Conservation (phyloP, 1,140 invertebrate genomes). For the Pantala flavescens region DNA sequence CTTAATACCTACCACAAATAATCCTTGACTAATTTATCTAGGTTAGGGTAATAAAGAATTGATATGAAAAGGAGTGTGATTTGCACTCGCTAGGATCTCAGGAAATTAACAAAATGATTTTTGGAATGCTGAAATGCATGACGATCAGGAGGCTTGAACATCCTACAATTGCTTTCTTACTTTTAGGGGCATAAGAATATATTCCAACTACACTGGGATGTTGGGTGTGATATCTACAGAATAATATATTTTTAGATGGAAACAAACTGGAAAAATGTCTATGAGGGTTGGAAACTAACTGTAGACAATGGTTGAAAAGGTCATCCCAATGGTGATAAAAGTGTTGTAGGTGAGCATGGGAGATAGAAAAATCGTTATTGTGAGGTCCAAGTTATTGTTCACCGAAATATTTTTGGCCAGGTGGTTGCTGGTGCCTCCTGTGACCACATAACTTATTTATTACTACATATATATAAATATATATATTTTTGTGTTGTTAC, state of each 20-base stretch:
- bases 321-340: not conserved
- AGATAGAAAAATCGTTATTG: not conserved
- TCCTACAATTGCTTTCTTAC: not conserved
- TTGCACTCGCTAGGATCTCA: not conserved
- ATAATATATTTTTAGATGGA: conserved; percentile 3
- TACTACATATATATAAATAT: conserved; percentile 1
- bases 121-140: not conserved
- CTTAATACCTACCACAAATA: not conserved
- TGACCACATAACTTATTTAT: conserved; percentile 7
- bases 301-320: not conserved
- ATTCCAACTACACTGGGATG: not conserved
- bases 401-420: conserved; percentile 1
- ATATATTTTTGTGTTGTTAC: not conserved
- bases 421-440: not conserved
- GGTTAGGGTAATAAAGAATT: not conserved
- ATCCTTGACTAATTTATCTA: not conserved
- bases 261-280: not conserved
- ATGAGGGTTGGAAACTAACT: not conserved
- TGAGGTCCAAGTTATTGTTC: conserved; percentile 1
- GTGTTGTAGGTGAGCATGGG: not conserved
- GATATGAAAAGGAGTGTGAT: not conserved
- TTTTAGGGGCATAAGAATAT: not conserved
- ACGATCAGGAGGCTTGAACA: not conserved
- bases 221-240: not conserved
- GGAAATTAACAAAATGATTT: not conserved